Conservation (phyloP, 2,797 vertebrate genomes). For the Danio albolineatus region DNA sequence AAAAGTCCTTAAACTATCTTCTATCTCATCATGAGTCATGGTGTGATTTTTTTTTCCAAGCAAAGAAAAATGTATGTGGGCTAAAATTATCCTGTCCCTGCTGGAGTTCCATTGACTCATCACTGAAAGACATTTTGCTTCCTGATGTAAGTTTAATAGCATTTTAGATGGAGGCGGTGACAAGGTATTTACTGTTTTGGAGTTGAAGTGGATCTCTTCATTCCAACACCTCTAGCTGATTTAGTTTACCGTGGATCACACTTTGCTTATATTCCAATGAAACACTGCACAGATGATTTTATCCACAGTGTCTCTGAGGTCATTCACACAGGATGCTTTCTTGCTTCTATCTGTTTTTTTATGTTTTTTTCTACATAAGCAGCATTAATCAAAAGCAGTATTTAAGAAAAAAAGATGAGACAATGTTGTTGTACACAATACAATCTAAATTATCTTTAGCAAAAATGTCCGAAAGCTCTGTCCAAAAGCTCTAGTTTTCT, state of each 20-base stretch:
- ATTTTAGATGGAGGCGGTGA: not conserved
- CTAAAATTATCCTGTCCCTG: slow-evolving; percentile 30
- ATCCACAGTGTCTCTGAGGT: not conserved
- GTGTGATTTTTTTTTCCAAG: not conserved
- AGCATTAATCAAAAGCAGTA: not conserved
- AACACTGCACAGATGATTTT: not conserved
- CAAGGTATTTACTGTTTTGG: not conserved
- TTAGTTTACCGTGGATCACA: not conserved
- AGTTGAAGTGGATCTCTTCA: not conserved
- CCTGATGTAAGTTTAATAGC: not conserved
- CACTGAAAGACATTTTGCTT: slow-evolving; percentile 30
- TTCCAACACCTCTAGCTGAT: slow-evolving; percentile 13
- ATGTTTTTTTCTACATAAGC: not conserved
- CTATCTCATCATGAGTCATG: slow-evolving; percentile 22
- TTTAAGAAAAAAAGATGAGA: too few relatives aligned
- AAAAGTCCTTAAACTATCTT: slow-evolving; percentile 16
- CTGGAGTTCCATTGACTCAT: slow-evolving; percentile 42
- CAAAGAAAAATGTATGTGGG: slow-evolving; percentile 34
- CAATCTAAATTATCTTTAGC: too few relatives aligned
- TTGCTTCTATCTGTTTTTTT: not conserved
- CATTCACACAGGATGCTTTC: slow-evolving; percentile 1
- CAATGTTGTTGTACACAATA: not conserved
- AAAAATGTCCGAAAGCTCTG: too few relatives aligned
- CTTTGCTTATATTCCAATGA: not conserved
- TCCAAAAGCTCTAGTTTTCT: too few relatives aligned